Conservation (phyloP, 2,888 invertebrate genomes). For the Orthosia gothica region DNA sequence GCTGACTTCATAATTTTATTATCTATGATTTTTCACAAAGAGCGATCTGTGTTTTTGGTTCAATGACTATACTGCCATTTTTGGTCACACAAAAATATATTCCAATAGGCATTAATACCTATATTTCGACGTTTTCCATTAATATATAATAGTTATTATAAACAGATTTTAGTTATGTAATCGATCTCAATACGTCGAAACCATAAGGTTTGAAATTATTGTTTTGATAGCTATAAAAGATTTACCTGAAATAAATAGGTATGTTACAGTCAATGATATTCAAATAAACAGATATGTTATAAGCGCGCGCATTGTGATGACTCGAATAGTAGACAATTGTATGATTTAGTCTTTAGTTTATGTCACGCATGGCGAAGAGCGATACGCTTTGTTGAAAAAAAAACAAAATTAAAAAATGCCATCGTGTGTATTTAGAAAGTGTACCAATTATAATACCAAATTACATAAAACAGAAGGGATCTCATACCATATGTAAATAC, state of each 20-base stretch:
- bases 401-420: too few species aligned
- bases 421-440: too few species aligned
- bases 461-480: too few species aligned
- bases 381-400: too few species aligned
- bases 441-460: too few species aligned
- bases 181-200: conserved; percentile 61
- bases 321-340: too few species aligned
- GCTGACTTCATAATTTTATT: neutral
- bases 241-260: conserved; percentile 35
- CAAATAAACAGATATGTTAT: too few species aligned
- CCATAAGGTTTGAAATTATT: conserved; percentile 30
- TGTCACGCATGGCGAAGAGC: too few species aligned
- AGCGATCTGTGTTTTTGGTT: neutral
- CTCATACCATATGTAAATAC: too few species aligned
- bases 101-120: neutral
- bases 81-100: conserved; percentile 7
- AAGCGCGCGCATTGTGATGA: too few species aligned
- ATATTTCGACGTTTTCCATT: conserved; percentile 25
- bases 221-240: conserved; percentile 29
- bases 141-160: conserved; percentile 11
- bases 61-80: neutral
- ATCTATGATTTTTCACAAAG: neutral
- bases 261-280: too few species aligned
- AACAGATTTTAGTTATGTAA: conserved; percentile 41
- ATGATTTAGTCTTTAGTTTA: too few species aligned